phyloP scores from a whole-genome alignment of 2,113 vertebrate genomes.

The Toxotes chatareus region DNA sequence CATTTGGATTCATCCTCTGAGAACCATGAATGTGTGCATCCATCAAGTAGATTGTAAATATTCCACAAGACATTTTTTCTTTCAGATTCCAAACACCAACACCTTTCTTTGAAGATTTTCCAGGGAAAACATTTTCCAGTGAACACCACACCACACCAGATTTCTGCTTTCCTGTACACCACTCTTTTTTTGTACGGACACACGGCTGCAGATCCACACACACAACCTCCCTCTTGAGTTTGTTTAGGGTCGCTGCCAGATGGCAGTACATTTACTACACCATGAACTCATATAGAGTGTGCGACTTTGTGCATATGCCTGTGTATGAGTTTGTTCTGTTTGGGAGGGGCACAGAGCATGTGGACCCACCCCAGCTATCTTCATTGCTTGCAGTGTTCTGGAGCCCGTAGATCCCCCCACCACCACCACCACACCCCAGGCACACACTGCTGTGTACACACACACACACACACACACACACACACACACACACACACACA shows the following conservation, averaged over 20 bases:
- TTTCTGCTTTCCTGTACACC: no score
- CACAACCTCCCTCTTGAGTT: constrained; percentile 53
- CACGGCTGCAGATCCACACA: neutral
- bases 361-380: constrained; percentile 53
- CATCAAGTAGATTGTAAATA: no score
- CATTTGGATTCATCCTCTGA: no score
- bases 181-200: neutral
- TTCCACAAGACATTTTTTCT: no score
- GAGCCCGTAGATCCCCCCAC: constrained; percentile 35
- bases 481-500: neutral
- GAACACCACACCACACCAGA: no score
- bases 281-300: constrained; percentile 51
- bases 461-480: constrained; percentile 7
- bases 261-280: constrained; percentile 41
- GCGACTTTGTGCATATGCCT: constrained; percentile 12
- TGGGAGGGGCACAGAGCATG: constrained; percentile 23
- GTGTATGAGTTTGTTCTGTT: constrained; percentile 8
- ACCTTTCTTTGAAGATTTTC: no score
- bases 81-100: no score
- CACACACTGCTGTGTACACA: constrained; percentile 5
- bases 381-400: constrained; percentile 60
- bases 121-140: no score
- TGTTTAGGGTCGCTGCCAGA: constrained; percentile 46
- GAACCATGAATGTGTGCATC: no score
- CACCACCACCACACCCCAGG: neutral